Evolutionary conservation across 30 jellyfish, hydroid and myxozoan species (phyloP), one percentile per base, ranked within the genome.

Genomic region (Chironex yamaguchii): DNA sequence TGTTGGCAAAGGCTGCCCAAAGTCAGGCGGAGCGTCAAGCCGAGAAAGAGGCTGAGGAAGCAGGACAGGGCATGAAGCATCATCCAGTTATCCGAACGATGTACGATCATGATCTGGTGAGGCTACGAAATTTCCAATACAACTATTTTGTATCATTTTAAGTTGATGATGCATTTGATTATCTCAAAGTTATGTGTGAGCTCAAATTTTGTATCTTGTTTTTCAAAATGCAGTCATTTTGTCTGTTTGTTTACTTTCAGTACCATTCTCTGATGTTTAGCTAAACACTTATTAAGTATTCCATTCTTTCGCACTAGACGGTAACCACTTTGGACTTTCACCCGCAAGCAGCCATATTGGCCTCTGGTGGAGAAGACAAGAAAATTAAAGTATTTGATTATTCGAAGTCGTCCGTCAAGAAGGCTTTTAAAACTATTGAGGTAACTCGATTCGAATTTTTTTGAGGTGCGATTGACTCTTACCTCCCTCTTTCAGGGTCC

Each of bases 21-120:
- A 92, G 97, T 48, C 97, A 90, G 49, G 97, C 98, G 0, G 99
- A 96, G 42, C 62, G 97, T 27, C 98, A 96, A 50, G 98, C 98
- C 12, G 98, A 90, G 64, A 70, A 88, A 62, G 98, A 90, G 27
- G 79, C 82, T 34, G 99, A 96, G 49, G 98, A 90, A 34, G 58
- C 58, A 42, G 97, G 96, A 2, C 94, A 92, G 48, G 97, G 97
- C 29, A 89, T 92, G 98, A 91, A 96, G 70, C 86, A 90, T 29
- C 99, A 96, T 73, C 99, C 99, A 0, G 99, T 96, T 35, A 91
- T 96, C 67, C 67, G 98, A 34, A 96, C 99, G n/a, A 84, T 96
- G 96, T 96, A 96, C 75, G 99, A 96, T 51, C 98, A 96, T 52
- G 98, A 92, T 33, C 52, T 80, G 96, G 99, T 91, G 34, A 24